A percentile compares a stretch with the other conserved stretches of the same genome.
These are phyloP conservation scores for Heterohyrax brucei DNA, from an alignment of 2,797 vertebrate species.

Conservation along the genomic window DNA sequence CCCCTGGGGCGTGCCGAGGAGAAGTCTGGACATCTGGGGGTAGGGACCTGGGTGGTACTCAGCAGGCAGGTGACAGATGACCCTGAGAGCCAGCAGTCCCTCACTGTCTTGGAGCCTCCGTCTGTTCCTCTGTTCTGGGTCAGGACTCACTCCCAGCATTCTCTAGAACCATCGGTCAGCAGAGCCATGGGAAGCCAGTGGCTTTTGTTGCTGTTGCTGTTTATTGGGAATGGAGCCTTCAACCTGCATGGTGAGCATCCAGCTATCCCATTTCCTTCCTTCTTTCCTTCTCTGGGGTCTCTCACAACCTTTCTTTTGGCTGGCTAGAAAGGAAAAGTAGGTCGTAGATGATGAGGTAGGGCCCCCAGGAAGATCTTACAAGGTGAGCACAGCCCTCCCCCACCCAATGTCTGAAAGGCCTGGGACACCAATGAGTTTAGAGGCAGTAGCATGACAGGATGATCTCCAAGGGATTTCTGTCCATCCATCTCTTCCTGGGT, in stretches of 20 bases:
- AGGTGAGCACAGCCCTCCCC: background rate
- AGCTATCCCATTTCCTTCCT: background rate
- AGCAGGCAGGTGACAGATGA: slow-evolving; percentile 20
- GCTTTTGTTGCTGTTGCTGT: slow-evolving; percentile 34
- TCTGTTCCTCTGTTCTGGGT: background rate
- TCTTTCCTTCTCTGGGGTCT: background rate
- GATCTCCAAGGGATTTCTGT: background rate
- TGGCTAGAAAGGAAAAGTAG: background rate
- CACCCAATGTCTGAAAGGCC: background rate
- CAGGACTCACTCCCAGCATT: background rate
- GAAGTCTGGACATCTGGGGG: background rate
- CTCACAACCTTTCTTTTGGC: background rate
- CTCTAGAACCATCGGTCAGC: background rate
- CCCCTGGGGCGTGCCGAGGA: slow-evolving; percentile 13
- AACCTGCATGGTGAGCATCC: slow-evolving; percentile 51
- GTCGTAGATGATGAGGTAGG: background rate
- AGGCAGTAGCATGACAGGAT: background rate
- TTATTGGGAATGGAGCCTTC: background rate
- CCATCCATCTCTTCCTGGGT: background rate
- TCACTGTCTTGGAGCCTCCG: background rate
- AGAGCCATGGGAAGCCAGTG: background rate
- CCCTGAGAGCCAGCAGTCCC: background rate
- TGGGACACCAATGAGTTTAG: background rate
- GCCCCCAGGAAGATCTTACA: background rate
- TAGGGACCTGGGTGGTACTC: background rate